Evolutionary conservation across 2,797 vertebrate genomes (phyloP).

Genomic region (Chelonia mydas): DNA sequence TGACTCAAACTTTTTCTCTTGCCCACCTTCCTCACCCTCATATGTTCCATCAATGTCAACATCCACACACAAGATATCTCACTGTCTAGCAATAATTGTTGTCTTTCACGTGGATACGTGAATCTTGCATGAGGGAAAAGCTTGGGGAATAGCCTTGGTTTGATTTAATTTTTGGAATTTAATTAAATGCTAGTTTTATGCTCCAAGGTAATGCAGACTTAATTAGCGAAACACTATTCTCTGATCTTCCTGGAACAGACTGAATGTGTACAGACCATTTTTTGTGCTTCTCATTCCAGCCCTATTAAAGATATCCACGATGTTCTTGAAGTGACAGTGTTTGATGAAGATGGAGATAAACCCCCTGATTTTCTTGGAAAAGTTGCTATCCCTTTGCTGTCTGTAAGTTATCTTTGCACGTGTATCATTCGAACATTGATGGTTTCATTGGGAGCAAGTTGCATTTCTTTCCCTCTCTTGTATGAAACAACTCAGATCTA

Average conservation of each 20-base stretch:
- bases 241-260: conserved; percentile 49
- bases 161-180: conserved; percentile 75
- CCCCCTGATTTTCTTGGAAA: conserved; percentile 92
- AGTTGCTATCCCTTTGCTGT: conserved; percentile 92
- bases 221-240: conserved; percentile 78
- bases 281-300: conserved; percentile 78
- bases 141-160: conserved; percentile 74
- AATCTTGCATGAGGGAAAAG: conserved; percentile 58
- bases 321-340: conserved; percentile 90
- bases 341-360: conserved; percentile 96
- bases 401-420: conserved; percentile 83
- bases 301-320: conserved; percentile 96
- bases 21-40: neutral
- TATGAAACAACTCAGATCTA: neutral
- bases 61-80: neutral
- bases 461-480: accelerated
- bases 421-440: conserved; percentile 11
- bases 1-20: neutral
- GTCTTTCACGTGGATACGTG: conserved; percentile 43
- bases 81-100: conserved; percentile 18
- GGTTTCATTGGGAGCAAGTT: neutral
- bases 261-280: conserved; percentile 7
- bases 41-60: neutral
- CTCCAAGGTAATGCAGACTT: conserved; percentile 76
- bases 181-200: conserved; percentile 79